A percentile compares a stretch with the other conserved stretches of the same genome.
Conservation (phyloP, 2,113 vertebrate species). For the Callospermophilus lateralis region DNA sequence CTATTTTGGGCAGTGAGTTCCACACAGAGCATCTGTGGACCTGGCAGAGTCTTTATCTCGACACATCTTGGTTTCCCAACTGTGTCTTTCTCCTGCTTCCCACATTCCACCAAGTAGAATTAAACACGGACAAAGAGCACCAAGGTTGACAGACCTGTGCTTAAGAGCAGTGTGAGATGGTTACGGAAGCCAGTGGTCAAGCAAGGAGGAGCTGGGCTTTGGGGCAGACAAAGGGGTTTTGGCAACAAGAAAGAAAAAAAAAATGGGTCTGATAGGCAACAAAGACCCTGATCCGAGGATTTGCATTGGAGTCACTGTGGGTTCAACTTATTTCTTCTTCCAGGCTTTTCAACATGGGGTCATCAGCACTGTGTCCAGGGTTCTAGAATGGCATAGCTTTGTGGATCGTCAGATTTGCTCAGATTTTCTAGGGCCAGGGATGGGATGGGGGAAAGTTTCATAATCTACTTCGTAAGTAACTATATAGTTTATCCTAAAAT, state of each 20-base stretch:
- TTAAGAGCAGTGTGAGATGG: neutral
- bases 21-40: neutral
- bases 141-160: neutral
- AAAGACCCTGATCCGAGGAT: neutral
- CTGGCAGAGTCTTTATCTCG: neutral
- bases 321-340: neutral
- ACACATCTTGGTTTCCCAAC: neutral
- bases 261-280: neutral
- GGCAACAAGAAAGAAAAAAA: neutral
- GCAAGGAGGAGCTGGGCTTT: neutral
- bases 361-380: neutral
- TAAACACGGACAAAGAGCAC: neutral
- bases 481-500: neutral
- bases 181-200: fast-evolving
- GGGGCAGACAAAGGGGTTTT: neutral
- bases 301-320: neutral
- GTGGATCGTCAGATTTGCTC: neutral
- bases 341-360: neutral
- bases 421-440: neutral
- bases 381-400: neutral
- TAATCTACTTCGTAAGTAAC: neutral
- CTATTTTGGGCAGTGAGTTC: too few species aligned
- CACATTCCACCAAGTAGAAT: neutral
- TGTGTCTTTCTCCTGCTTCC: neutral
- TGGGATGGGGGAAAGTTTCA: neutral